phyloP scores from a whole-genome alignment of 2,797 vertebrate species.

The Molossus molossus region DNA sequence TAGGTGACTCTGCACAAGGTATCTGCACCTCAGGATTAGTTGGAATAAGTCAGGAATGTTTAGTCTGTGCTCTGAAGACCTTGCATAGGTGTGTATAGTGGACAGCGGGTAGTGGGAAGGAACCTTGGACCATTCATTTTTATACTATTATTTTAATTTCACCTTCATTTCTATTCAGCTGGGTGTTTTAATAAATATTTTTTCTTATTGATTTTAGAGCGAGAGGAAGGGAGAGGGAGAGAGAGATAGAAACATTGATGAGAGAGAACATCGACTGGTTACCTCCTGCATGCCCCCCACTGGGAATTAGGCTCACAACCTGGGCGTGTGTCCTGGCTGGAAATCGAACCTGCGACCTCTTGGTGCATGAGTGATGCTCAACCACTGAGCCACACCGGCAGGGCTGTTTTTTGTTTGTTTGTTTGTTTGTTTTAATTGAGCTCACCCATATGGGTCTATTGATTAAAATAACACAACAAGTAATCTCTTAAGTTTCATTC shows the following conservation, averaged over 20 bases:
- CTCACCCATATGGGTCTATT: background rate
- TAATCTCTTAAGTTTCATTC: background rate
- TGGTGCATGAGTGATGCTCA: too few species aligned
- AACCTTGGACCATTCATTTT: slow-evolving; percentile 13
- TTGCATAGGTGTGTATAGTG: background rate
- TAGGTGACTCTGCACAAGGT: background rate
- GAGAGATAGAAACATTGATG: too few species aligned
- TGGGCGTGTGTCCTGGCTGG: too few species aligned
- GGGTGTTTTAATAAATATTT: background rate
- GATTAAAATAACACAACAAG: background rate
- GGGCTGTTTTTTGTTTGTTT: too few species aligned
- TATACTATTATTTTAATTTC: background rate
- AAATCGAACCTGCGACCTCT: too few species aligned
- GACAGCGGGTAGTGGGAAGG: fast-evolving
- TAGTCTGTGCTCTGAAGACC: background rate
- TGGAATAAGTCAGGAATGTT: background rate
- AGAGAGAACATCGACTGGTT: too few species aligned
- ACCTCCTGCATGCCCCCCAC: too few species aligned
- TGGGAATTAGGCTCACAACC: too few species aligned
- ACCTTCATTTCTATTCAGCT: background rate
- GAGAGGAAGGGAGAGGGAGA: too few species aligned
- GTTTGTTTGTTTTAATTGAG: background rate
- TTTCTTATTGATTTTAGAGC: too few species aligned
- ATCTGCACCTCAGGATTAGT: background rate
- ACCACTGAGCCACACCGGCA: too few species aligned